Percentiles rank a stretch among this genome's conserved stretches.
phyloP scores from a whole-genome alignment of 2,797 vertebrate genomes.

The Mormyrus proboscirostris region DNA sequence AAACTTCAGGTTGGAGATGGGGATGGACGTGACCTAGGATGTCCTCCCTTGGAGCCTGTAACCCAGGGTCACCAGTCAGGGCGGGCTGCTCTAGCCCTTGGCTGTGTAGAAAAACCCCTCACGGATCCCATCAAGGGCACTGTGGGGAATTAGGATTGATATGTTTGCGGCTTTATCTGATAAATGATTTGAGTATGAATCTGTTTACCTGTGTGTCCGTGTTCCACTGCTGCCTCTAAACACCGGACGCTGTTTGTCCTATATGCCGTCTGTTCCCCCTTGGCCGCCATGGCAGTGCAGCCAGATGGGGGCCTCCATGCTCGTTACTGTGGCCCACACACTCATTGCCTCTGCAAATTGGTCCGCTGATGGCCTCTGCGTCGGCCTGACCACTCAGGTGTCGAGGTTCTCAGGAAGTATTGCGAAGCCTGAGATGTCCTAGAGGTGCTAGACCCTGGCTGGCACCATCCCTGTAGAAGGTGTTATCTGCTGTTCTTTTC shows the following conservation, averaged over 20 bases:
- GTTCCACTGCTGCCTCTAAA: neutral
- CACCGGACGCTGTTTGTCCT: neutral
- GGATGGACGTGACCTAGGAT: neutral
- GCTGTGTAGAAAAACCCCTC: neutral
- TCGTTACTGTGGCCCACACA: neutral
- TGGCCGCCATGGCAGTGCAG: neutral
- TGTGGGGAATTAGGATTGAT: neutral
- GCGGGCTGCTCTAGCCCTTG: neutral
- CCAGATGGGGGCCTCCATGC: neutral
- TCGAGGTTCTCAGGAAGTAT: neutral
- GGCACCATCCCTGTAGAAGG: constrained; percentile 13
- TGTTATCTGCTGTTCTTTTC: neutral
- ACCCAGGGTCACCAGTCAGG: neutral
- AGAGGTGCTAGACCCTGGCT: neutral
- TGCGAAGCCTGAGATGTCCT: neutral
- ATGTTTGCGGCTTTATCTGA: neutral
- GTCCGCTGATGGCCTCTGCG: neutral
- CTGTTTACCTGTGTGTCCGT: neutral
- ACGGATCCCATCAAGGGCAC: neutral
- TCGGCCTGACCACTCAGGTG: neutral
- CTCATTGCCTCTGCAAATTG: neutral
- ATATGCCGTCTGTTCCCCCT: neutral
- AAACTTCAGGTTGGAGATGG: neutral
- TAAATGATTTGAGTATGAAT: neutral
- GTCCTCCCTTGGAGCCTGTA: neutral